phyloP scores from a whole-genome alignment of 2,797 vertebrate genomes.

The Nyctibius grandis region DNA sequence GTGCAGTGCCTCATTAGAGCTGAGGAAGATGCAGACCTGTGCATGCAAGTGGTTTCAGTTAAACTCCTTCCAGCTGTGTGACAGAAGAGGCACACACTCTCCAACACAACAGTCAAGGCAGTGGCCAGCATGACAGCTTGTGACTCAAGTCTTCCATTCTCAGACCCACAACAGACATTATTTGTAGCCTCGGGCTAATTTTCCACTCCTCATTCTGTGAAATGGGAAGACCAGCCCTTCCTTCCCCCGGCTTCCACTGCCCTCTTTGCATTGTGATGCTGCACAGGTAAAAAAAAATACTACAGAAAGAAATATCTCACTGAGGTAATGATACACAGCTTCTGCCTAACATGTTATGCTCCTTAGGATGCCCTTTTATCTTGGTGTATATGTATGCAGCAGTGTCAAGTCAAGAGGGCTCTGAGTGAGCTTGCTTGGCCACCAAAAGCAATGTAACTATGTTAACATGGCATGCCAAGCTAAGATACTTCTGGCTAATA shows the following conservation, averaged over 20 bases:
- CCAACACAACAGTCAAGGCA: background rate
- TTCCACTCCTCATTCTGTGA: background rate
- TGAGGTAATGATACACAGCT: background rate
- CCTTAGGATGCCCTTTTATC: background rate
- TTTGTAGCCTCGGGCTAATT: background rate
- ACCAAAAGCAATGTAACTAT: background rate
- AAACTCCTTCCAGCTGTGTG: background rate
- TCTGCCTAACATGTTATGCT: background rate
- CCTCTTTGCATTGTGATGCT: background rate
- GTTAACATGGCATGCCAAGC: background rate
- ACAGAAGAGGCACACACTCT: background rate
- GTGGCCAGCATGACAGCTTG: background rate
- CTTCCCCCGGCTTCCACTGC: background rate
- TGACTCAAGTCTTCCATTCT: background rate
- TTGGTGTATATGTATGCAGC: background rate
- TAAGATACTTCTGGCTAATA: background rate
- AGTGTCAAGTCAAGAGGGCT: background rate
- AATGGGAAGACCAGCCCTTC: background rate
- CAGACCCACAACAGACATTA: background rate
- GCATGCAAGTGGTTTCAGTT: background rate
- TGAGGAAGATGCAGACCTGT: background rate
- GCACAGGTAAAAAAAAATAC: background rate
- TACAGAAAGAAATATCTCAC: background rate
- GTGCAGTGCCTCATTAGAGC: background rate
- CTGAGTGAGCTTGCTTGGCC: background rate